These are phyloP conservation scores for Araneus ventricosus DNA, from an alignment of 1,140 invertebrate genomes.

Conservation along the genomic window DNA sequence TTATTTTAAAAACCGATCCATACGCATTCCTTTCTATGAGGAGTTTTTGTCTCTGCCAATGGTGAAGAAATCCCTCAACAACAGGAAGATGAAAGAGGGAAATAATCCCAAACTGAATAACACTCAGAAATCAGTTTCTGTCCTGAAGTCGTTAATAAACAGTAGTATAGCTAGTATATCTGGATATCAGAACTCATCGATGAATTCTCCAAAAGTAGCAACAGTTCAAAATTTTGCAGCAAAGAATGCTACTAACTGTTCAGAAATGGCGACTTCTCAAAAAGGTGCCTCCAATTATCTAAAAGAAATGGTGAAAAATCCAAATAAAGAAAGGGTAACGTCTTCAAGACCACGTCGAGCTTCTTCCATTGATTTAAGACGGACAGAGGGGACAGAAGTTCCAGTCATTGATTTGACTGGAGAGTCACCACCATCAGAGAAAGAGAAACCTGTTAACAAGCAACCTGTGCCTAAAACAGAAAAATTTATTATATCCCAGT, in stretches of 20 bases:
- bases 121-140: not conserved
- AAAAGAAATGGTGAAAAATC: too few species aligned
- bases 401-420: slow-evolving; percentile 33
- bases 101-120: not conserved
- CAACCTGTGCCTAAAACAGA: not conserved
- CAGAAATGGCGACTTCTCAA: too few species aligned
- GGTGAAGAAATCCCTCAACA: not conserved
- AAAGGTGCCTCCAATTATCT: too few species aligned
- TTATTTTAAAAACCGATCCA: not conserved
- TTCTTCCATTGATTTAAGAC: not conserved
- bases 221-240: too few species aligned
- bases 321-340: too few species aligned
- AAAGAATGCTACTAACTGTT: too few species aligned
- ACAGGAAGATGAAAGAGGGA: not conserved
- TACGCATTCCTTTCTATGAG: not conserved
- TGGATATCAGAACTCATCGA: not conserved
- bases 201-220: not conserved
- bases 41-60: not conserved
- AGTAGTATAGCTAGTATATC: not conserved
- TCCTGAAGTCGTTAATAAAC: not conserved
- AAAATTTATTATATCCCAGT: not conserved
- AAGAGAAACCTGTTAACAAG: not conserved
- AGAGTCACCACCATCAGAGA: not conserved
- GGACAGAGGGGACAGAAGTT: not conserved
- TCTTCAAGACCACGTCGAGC: too few species aligned